Conservation (phyloP, 2,113 vertebrate species). For the Pagrus major region DNA sequence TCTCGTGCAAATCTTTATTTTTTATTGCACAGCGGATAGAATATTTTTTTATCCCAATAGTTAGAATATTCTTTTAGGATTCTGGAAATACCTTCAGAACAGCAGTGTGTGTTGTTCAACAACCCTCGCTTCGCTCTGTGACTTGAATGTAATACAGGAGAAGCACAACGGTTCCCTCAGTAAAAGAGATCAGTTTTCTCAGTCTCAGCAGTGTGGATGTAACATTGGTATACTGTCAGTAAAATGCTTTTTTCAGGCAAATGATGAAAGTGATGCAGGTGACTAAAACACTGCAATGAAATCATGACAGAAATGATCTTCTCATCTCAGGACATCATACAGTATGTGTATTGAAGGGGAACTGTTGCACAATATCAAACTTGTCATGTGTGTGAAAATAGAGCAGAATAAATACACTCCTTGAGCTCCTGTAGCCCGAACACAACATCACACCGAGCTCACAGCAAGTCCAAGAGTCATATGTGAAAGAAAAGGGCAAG, state of each 20-base stretch:
- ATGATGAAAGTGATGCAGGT: not conserved
- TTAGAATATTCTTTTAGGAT: not conserved
- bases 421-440: not conserved
- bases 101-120: not conserved
- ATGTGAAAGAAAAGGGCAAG: not conserved
- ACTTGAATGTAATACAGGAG: not conserved
- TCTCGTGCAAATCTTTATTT: not conserved
- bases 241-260: not conserved
- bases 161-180: not conserved
- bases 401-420: not conserved
- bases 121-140: not conserved
- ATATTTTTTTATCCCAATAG: not conserved
- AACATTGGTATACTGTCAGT: not conserved
- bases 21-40: not conserved
- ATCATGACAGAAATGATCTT: not conserved
- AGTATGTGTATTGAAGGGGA: not conserved
- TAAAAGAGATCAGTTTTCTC: not conserved
- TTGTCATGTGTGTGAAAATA: not conserved
- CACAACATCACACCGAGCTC: not conserved
- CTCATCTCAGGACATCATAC: too few species aligned
- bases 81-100: not conserved
- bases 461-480: not conserved
- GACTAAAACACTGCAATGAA: not conserved
- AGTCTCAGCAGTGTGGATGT: not conserved
- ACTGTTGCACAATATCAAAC: not conserved